phyloP scores from a whole-genome alignment of 2,888 invertebrate species.

The Argynnis bischoffii region DNA sequence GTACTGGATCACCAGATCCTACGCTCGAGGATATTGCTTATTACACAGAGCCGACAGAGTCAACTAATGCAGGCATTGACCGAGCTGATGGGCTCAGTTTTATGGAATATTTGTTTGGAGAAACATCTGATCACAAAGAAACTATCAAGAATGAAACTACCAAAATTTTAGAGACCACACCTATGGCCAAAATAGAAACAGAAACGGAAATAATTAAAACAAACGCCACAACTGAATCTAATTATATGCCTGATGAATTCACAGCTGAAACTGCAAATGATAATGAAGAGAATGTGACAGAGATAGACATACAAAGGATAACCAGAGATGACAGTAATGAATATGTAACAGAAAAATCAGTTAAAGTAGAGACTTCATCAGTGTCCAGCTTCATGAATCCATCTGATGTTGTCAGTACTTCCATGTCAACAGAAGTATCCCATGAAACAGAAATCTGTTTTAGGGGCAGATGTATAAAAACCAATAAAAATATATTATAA shows the following conservation, averaged over 20 bases:
- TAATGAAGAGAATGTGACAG: slow-evolving; percentile 43
- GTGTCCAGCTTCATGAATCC: slow-evolving; percentile 76
- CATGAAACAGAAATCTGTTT: slow-evolving; percentile 95
- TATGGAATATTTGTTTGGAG: slow-evolving; percentile 73
- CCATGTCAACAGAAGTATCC: slow-evolving; percentile 90
- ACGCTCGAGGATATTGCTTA: slow-evolving; percentile 60
- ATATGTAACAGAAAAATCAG: slow-evolving; percentile 38
- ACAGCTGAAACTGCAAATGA: slow-evolving; percentile 51
- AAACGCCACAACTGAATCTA: slow-evolving; percentile 63
- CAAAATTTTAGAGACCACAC: slow-evolving; percentile 43
- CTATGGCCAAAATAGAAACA: slow-evolving; percentile 36
- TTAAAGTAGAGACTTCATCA: slow-evolving; percentile 57
- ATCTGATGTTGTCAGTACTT: slow-evolving; percentile 85
- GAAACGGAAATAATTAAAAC: slow-evolving; percentile 52
- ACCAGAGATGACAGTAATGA: slow-evolving; percentile 1
- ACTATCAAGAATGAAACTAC: slow-evolving; percentile 33
- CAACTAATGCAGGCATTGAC: slow-evolving; percentile 52
- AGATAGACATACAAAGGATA: slow-evolving; percentile 29
- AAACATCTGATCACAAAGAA: slow-evolving; percentile 53
- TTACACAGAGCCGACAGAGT: slow-evolving; percentile 58
- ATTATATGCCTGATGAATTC: slow-evolving; percentile 72
- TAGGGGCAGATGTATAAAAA: slow-evolving; percentile 91
- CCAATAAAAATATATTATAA: slow-evolving; percentile 72
- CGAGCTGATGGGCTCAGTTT: slow-evolving; percentile 65
- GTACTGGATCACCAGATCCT: slow-evolving; percentile 66